Evolutionary conservation across 1,140 invertebrate species (phyloP), one percentile per base, ranked within the genome.

Genomic region (Neomicropteryx cornuta): DNA sequence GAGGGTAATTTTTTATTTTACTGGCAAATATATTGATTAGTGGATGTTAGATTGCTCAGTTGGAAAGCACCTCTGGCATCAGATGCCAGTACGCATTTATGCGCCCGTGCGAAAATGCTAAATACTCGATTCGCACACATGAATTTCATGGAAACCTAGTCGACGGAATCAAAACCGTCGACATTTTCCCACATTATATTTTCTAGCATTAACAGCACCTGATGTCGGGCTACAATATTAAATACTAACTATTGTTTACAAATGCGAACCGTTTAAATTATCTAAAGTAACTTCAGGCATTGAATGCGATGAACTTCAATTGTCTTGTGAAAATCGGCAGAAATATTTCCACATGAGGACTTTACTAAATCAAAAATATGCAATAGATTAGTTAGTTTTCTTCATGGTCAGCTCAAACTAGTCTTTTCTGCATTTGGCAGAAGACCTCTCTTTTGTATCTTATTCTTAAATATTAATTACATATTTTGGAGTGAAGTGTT

Each of bases 1-100:
- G 76, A 78, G 59, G 77, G 71, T 48, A 45, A 61, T 5, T 46
- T 35, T n/a, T n/a, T n/a, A 22, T 8, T 24, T 24, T 24, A 13
- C 23, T 8, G 6, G 23, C 18, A 8, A 17, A 33, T 19, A 18
- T 20, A 5, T 22, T n/a, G 36, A 13, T 23, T 28, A 44, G 18
- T 35, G 21, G n/a, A n/a, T n/a, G n/a, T n/a, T n/a, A n/a, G n/a
- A n/a, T n/a, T n/a, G n/a, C n/a, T n/a, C n/a, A n/a, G n/a, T n/a
- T n/a, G n/a, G n/a, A n/a, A n/a, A n/a, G 20, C 21, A 18, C n/a
- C 24, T 27, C 24, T n/a, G n/a, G 24, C 24, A 27, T 27, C n/a
- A 8, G 24, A 27, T 27, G 24, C 24, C n/a, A 8, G 8, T 27
- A 27, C 24, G 8, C n/a, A 27, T n/a, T 8, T 8, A 27, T 27